Base-by-base conservation (phyloP, 2,113 vertebrate genomes). In the Lanius collurio region DNA sequence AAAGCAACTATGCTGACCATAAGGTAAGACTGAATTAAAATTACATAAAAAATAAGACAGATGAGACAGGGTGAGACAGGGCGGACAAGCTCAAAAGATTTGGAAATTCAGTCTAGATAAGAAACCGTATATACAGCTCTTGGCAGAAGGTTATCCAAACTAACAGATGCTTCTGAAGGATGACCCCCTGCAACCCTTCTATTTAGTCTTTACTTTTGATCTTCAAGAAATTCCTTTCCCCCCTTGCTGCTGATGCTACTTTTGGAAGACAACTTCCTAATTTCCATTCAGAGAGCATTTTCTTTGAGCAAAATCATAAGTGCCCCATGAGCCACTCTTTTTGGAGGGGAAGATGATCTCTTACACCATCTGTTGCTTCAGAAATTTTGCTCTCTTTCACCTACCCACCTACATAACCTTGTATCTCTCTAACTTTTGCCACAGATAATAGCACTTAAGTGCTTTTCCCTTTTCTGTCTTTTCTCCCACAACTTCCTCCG, bases 121-220 rank as follows among this genome's bases (percentile, higher is more conserved):
- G 76, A 87, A 88, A 91, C 18, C 13, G 33, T 13, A 44, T 31
- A 77, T 16, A 60, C 10, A 92, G 65, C 23, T 65, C 44, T 83
- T 93, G 91, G 65, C 52, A 94, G 63, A 89, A 87, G 49, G 77
- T 71, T 93, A 90, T 78, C 74, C 83, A 78, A 79, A 63, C 37
- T 71, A 92, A 78, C 73, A 93, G 71, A 53, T 0, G 1, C 53
- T 91, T 78, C 65, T 89, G 56, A 91, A 90, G 17, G 30, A 85
- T 87, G 73, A 28, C n/a, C n/a, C 82, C 30, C 71, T 84, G 52
- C 27, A 44, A 70, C 28, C 21, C 30, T 75, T 64, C 20, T 74
- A 30, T 41, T 90, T 78, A 56, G 59, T 70, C n/a, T 60, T 92
- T 78, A 56, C 44, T 70, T 85, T 16, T 80, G 55, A 69, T 77